phyloP scores from a whole-genome alignment of 2,888 invertebrate species.

The Eumerus sabulonum region DNA sequence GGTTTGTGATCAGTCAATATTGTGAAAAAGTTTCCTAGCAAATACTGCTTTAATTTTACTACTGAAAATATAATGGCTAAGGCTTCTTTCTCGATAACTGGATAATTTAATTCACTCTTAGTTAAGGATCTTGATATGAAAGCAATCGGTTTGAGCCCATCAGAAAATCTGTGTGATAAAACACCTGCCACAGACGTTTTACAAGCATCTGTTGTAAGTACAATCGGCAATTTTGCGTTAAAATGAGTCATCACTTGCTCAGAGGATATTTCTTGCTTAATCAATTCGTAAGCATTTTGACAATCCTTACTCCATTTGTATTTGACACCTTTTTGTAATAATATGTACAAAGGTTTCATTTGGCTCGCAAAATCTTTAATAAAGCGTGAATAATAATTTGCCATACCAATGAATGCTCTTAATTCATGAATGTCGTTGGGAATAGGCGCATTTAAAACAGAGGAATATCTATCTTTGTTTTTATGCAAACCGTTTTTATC shows the following conservation, averaged over 20 bases:
- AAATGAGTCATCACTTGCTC: conserved; percentile 30
- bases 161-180: conserved; percentile 14
- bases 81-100: background rate
- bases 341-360: conserved; percentile 16
- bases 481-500: conserved; percentile 69
- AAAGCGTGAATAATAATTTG: conserved; percentile 75
- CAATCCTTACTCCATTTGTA: conserved; percentile 22
- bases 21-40: conserved; percentile 48
- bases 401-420: conserved; percentile 72
- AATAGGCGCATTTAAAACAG: conserved; percentile 1
- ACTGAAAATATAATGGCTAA: conserved; percentile 38
- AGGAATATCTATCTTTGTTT: conserved; percentile 67
- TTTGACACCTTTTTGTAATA: conserved; percentile 2
- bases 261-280: conserved; percentile 25
- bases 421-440: conserved; percentile 55
- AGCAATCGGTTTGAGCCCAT: conserved; percentile 7
- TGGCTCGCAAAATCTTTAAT: conserved; percentile 35
- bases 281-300: conserved; percentile 1
- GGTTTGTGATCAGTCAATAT: conserved; percentile 59
- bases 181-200: conserved; percentile 22
- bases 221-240: conserved; percentile 15
- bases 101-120: conserved; percentile 20
- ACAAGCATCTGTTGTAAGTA: conserved; percentile 35
- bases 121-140: conserved; percentile 28
- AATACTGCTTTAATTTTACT: conserved; percentile 58